Base-by-base conservation (phyloP, 37 sponge, comb jelly and placozoan species). In the Eunapius fragilis region DNA sequence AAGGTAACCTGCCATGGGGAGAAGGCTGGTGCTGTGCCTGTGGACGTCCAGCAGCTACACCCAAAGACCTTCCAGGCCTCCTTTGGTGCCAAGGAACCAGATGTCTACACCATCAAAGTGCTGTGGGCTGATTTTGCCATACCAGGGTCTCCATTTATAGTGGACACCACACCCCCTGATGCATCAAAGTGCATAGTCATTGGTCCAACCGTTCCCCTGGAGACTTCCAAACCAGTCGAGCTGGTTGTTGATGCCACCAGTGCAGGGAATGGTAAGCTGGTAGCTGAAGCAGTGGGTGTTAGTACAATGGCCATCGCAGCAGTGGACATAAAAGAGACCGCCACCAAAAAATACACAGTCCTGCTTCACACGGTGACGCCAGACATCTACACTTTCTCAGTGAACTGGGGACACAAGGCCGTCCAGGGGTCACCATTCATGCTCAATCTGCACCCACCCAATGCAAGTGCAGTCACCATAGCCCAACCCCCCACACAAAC, bases 351-450 rank as follows among this genome's bases (percentile, higher is more conserved):
- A 11, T 93, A 79, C 79, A 80, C 72, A 2, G 85, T 85, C 10
- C 67, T 31, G 10, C 86, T 89, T 38, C 38, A 79, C 30, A 83
- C 89, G 67, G 37, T 25, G 6, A 24, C 33, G 0, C 86, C 84
- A 10, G 93, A 93, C 33, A 69, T 58, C 71, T 89, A 89, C 80
- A 78, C 77, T 2, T 12, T 93, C 67, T 70, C 78, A 38, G 84
- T 93, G 32, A 75, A 34, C 12, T 93, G 90, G 90, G 74, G 77
- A 19, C 90, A 72, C 0, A 22, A 74, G 25, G 23, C 47, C 22
- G 87, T 93, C 17, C 86, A 83, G 0, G 87, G 93, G n/a, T 76
- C 90, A 68, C 89, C 93, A 32, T 93, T 93, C 75, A 77, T n/a
- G 35, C 41, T 93, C 26, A 71, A 85, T 30, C 71, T 86, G 31